Conservation (phyloP, 2,888 invertebrate genomes). For the Drosophila anceps region DNA sequence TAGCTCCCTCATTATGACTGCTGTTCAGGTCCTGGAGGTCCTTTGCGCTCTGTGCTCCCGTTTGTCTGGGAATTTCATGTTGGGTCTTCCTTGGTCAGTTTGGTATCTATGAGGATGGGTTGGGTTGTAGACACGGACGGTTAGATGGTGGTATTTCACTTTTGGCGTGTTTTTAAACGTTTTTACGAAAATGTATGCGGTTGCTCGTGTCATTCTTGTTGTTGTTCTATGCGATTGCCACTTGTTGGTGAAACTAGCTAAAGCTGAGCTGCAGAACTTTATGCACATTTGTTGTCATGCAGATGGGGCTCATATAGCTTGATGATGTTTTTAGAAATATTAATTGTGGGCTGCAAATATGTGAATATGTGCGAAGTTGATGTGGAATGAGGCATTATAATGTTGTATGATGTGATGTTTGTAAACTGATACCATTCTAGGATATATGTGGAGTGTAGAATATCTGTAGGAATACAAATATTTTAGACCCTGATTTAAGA, state of each 20-base stretch:
- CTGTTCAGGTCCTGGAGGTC: constrained; percentile 22
- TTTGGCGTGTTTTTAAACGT: constrained; percentile 70
- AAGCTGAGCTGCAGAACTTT: constrained; percentile 19
- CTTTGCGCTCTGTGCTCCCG: constrained; percentile 18
- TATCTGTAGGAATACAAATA: not conserved
- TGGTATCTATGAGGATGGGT: not conserved
- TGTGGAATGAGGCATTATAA: not conserved
- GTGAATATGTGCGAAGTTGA: not conserved
- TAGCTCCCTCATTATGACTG: constrained; percentile 61
- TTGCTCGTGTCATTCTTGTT: constrained; percentile 22
- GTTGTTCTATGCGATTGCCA: constrained; percentile 52
- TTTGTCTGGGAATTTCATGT: constrained; percentile 75
- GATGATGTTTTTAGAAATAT: constrained; percentile 9
- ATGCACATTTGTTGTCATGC: constrained; percentile 24
- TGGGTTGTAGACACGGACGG: not conserved
- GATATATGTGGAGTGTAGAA: not conserved
- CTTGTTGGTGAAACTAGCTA: constrained; percentile 63
- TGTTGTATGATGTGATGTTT: not conserved
- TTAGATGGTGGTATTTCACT: constrained; percentile 40
- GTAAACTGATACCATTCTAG: no score
- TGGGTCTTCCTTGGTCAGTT: constrained; percentile 41
- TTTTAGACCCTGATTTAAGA: not conserved
- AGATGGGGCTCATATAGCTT: constrained; percentile 1
- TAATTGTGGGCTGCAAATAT: not conserved
- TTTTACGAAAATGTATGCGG: constrained; percentile 67